Percentiles rank a stretch among this genome's conserved stretches.
These are phyloP conservation scores for Rhyzopertha dominica DNA, from an alignment of 1,140 invertebrate species.

Conservation along the genomic window DNA sequence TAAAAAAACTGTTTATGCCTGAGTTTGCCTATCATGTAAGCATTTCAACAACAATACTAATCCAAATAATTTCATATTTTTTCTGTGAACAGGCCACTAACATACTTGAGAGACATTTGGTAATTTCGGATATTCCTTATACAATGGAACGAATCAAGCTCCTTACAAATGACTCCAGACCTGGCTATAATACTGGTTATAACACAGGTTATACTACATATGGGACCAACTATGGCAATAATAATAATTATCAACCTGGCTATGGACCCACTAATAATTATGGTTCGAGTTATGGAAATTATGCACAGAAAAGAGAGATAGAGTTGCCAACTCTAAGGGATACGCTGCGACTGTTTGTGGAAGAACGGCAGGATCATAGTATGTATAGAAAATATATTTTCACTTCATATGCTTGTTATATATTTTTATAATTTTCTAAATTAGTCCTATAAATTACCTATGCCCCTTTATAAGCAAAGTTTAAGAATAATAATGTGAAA, in stretches of 20 bases:
- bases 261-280: too few relatives aligned
- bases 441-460: too few relatives aligned
- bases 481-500: too few relatives aligned
- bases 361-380: constrained; percentile 68
- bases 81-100: constrained; percentile 59
- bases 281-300: too few relatives aligned
- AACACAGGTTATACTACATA: too few relatives aligned
- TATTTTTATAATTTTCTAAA: too few relatives aligned
- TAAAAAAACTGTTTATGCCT: constrained; percentile 78
- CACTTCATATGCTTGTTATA: too few relatives aligned
- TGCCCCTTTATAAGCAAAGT: too few relatives aligned
- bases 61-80: constrained; percentile 1
- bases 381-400: constrained; percentile 48
- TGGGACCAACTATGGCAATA: too few relatives aligned
- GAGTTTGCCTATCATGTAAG: constrained; percentile 77
- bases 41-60: constrained; percentile 21
- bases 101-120: constrained; percentile 76
- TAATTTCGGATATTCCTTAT: constrained; percentile 64
- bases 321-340: constrained; percentile 65
- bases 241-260: too few relatives aligned
- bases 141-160: constrained; percentile 73
- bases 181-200: too few relatives aligned
- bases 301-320: constrained; percentile 51
- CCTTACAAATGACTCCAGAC: constrained; percentile 50
- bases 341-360: constrained; percentile 61